Evolutionary conservation across 2,113 vertebrate species (phyloP).

Genomic region (Macquaria australasica): DNA sequence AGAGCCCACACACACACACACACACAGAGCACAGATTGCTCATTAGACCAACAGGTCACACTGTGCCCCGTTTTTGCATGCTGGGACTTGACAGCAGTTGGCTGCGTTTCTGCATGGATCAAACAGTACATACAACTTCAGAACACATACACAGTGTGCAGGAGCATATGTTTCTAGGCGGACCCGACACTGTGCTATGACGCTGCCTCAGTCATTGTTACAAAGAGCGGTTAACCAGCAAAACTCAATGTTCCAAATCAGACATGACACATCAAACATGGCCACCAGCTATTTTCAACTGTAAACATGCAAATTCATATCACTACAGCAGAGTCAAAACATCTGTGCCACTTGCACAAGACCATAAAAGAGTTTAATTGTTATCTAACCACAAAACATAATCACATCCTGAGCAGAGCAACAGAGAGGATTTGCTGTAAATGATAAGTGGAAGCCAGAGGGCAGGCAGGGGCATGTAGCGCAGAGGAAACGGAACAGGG

Average conservation of each 20-base stretch:
- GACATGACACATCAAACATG: neutral
- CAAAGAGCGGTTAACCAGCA: constrained; percentile 9
- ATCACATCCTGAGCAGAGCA: constrained; percentile 58
- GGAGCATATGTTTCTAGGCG: constrained; percentile 3
- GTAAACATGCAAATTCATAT: constrained; percentile 43
- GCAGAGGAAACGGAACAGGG: constrained; percentile 1
- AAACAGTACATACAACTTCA: constrained; percentile 44
- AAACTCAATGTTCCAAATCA: constrained; percentile 12
- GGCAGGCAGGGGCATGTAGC: constrained; percentile 55
- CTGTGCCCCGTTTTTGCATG: constrained; percentile 66
- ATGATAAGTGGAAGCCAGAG: constrained; percentile 44
- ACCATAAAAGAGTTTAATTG: constrained; percentile 49
- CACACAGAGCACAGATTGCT: constrained; percentile 60
- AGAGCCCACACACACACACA: constrained; percentile 33
- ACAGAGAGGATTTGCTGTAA: constrained; percentile 42
- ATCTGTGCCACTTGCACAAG: constrained; percentile 34
- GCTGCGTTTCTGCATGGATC: constrained; percentile 46
- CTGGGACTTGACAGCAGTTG: constrained; percentile 69
- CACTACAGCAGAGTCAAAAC: constrained; percentile 57
- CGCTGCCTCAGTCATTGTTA: neutral
- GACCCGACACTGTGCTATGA: neutral
- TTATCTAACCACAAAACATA: constrained; percentile 66
- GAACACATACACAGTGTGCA: constrained; percentile 30
- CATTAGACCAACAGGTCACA: constrained; percentile 77
- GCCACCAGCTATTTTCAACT: constrained; percentile 27